These are phyloP conservation scores for Philereme transversata DNA, from an alignment of 2,888 invertebrate species.

Conservation along the genomic window DNA sequence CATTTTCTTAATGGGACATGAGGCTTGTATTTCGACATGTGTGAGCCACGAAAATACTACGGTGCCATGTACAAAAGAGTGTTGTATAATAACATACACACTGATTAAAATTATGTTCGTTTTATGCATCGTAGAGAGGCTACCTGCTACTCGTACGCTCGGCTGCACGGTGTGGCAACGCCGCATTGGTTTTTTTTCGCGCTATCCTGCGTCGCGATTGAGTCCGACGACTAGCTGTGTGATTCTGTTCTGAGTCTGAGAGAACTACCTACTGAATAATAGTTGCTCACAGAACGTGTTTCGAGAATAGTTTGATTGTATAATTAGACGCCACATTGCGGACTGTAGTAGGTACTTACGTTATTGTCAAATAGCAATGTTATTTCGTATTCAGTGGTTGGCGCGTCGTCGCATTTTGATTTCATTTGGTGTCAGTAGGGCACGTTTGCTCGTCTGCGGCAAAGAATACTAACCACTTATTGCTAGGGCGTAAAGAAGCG, in stretches of 20 bases:
- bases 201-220: conserved; percentile 66
- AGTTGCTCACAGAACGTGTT: conserved; percentile 57
- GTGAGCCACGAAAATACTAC: conserved; percentile 1
- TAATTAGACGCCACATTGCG: conserved; percentile 55
- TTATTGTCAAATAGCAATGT: conserved; percentile 50
- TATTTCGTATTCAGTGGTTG: conserved; percentile 59
- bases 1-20: conserved; percentile 56
- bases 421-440: conserved; percentile 76
- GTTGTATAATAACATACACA: conserved; percentile 67
- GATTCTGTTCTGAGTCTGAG: conserved; percentile 56
- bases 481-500: no score
- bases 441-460: conserved; percentile 58
- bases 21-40: conserved; percentile 50
- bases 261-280: conserved; percentile 58
- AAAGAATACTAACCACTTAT: no score
- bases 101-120: conserved; percentile 51
- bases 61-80: conserved; percentile 46
- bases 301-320: conserved; percentile 59
- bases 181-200: conserved; percentile 76
- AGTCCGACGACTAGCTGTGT: conserved; percentile 55
- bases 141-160: conserved; percentile 76
- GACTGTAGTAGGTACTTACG: conserved; percentile 47
- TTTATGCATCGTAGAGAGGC: conserved; percentile 68
- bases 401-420: conserved; percentile 61
- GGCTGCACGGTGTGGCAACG: conserved; percentile 80